phyloP scores from a whole-genome alignment of 2,113 vertebrate species.

The Lynx canadensis region DNA sequence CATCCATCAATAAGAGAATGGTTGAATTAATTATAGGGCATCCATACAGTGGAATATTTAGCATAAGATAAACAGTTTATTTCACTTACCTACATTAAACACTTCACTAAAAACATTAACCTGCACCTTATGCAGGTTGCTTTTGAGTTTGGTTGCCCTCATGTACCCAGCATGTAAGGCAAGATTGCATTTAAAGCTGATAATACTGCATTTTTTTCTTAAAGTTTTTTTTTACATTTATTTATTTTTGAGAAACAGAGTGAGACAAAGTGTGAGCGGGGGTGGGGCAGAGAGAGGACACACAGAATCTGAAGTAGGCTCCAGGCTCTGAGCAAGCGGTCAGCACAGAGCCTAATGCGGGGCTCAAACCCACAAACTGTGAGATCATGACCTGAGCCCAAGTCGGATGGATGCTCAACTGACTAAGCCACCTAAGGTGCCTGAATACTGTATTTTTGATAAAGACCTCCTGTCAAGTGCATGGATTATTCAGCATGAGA shows the following conservation, averaged over 20 bases:
- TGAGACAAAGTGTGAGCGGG: too few relatives aligned
- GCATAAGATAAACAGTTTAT: conserved; percentile 16
- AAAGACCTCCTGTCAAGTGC: background rate
- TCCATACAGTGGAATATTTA: conserved; percentile 16
- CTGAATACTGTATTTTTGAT: background rate
- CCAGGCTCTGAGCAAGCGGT: too few relatives aligned
- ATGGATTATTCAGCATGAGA: conserved; percentile 44
- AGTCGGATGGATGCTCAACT: too few relatives aligned
- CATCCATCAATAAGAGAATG: background rate
- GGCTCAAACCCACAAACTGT: too few relatives aligned
- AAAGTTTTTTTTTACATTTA: too few relatives aligned
- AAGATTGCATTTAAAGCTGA: conserved; percentile 28
- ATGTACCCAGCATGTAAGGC: background rate
- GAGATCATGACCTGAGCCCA: too few relatives aligned
- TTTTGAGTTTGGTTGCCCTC: background rate
- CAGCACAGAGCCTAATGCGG: too few relatives aligned
- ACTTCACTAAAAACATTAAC: background rate
- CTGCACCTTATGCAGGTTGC: background rate
- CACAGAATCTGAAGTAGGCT: too few relatives aligned
- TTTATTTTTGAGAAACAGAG: too few relatives aligned
- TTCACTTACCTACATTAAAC: background rate
- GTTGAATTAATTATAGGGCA: background rate
- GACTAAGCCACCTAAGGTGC: too few relatives aligned
- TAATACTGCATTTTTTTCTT: background rate
- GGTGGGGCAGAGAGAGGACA: too few relatives aligned